phyloP scores from a whole-genome alignment of 2,797 vertebrate genomes.

The Hoplostethus atlanticus region DNA sequence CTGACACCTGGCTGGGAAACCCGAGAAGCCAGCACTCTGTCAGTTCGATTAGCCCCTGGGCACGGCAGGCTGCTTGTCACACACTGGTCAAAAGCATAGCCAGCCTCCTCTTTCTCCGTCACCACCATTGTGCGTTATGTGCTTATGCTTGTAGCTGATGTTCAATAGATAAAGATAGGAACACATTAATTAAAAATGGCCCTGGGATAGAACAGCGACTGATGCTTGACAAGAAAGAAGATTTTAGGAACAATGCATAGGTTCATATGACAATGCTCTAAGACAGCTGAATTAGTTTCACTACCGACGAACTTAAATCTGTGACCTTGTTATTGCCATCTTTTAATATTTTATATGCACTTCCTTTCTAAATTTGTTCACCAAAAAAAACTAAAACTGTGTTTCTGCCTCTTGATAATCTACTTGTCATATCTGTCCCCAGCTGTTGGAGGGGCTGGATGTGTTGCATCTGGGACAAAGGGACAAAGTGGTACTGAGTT shows the following conservation, averaged over 20 bases:
- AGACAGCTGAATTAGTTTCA: neutral
- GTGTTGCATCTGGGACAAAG: constrained; percentile 58
- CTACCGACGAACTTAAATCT: neutral
- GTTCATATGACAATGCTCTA: neutral
- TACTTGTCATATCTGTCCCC: constrained; percentile 4
- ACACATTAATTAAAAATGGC: constrained; percentile 65
- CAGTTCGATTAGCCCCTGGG: constrained; percentile 43
- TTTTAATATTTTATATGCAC: neutral
- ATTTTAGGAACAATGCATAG: constrained; percentile 1
- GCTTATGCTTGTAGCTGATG: constrained; percentile 36
- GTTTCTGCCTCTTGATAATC: neutral
- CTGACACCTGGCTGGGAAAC: constrained; percentile 79
- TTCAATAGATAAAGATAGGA: constrained; percentile 72
- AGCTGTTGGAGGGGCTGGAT: constrained; percentile 83
- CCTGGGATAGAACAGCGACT: constrained; percentile 8
- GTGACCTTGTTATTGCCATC: neutral
- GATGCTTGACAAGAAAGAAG: constrained; percentile 6
- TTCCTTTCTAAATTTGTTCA: neutral
- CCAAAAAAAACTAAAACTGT: neutral
- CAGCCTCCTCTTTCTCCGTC: constrained; percentile 47
- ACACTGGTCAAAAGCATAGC: constrained; percentile 44
- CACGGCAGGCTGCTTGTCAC: constrained; percentile 49
- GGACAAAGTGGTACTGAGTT: constrained; percentile 41
- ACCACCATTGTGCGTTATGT: constrained; percentile 46
- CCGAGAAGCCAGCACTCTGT: constrained; percentile 58